phyloP scores from a whole-genome alignment of 2,888 invertebrate genomes.

The Drosophila pseudotalamancana region DNA sequence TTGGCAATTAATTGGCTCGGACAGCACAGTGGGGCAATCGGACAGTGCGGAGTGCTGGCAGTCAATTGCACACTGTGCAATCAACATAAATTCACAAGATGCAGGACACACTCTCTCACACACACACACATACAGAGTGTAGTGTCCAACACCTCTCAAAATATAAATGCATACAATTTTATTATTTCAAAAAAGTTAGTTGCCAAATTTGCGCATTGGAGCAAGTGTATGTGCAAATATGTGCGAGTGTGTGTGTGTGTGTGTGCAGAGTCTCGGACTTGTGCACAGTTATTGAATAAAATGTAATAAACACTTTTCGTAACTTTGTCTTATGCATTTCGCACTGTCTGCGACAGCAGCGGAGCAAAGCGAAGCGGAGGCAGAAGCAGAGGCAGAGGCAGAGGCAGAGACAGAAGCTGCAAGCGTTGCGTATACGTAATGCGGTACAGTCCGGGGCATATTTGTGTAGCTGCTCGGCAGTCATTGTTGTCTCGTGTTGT shows the following conservation, averaged over 20 bases:
- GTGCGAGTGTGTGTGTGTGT: conserved; percentile 9
- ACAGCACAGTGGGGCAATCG: conserved; percentile 15
- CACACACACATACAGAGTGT: neutral
- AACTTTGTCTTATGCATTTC: conserved; percentile 75
- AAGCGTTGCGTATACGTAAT: conserved; percentile 70
- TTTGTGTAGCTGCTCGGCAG: conserved; percentile 40
- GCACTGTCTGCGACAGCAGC: conserved; percentile 40
- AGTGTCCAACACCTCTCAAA: conserved; percentile 4
- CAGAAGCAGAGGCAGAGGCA: too few relatives aligned
- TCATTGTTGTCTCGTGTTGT: conserved; percentile 11
- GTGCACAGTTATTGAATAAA: conserved; percentile 72
- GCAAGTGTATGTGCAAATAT: conserved; percentile 36
- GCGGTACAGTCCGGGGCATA: conserved; percentile 50
- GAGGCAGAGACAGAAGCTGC: conserved; percentile 13
- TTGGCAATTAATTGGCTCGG: conserved; percentile 65
- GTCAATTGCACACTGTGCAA: conserved; percentile 53
- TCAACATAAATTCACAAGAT: conserved; percentile 72
- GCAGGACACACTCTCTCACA: conserved; percentile 10
- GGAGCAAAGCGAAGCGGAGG: conserved; percentile 10
- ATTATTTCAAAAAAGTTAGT: conserved; percentile 73
- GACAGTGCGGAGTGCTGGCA: conserved; percentile 13
- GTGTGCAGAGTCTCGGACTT: conserved; percentile 28
- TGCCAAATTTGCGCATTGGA: conserved; percentile 61
- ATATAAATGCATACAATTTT: conserved; percentile 74
- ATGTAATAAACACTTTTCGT: conserved; percentile 78